Base-by-base conservation (phyloP, 2,797 vertebrate species). In the Nannoperca obscura region DNA sequence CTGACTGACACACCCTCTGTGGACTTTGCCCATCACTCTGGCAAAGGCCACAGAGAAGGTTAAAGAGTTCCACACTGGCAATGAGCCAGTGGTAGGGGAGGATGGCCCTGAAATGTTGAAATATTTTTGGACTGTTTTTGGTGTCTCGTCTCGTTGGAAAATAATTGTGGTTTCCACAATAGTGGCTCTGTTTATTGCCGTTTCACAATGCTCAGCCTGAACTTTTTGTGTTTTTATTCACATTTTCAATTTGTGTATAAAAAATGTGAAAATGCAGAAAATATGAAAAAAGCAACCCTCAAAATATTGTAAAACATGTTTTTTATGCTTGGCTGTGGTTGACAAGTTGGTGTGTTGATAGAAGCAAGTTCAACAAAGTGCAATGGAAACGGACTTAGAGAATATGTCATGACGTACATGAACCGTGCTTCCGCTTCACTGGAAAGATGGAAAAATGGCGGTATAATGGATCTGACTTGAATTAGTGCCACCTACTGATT, bases 101-200 rank as follows among this genome's bases (percentile, higher is more conserved):
- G 34, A 34, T 42, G 2, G 0, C 3, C 17, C 14, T 46, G 9
- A 66, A 22, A 12, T 70, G 42, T 53, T 55, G 10, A 57, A 44
- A 44, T 19, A 50, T 52, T 58, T n/a, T 27, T 75, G 27, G 34
- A 53, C 24, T 57, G 20, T 49, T 73, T 17, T 50, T 24, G 46
- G 11, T 42, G 4, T n/a, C 14, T 19, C 2, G 2, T 1, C 15
- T 53, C 15, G 32, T 8, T 1, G 32, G 7, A 36, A 63, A 19
- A 1, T 1, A n/a, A 65, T 49, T 44, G 7, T 57, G 34, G 15
- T 54, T 54, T 54, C 27, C 4, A 42, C 19, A 32, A 4, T 17
- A 7, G 40, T 64, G 42, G 10, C 49, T 30, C 13, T 17, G 17
- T 11, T 54, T 46, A 46, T 30, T 38, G 50, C 27, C 17, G 27